Conservation (phyloP, 2,113 vertebrate species). For the Mirza zaza region DNA sequence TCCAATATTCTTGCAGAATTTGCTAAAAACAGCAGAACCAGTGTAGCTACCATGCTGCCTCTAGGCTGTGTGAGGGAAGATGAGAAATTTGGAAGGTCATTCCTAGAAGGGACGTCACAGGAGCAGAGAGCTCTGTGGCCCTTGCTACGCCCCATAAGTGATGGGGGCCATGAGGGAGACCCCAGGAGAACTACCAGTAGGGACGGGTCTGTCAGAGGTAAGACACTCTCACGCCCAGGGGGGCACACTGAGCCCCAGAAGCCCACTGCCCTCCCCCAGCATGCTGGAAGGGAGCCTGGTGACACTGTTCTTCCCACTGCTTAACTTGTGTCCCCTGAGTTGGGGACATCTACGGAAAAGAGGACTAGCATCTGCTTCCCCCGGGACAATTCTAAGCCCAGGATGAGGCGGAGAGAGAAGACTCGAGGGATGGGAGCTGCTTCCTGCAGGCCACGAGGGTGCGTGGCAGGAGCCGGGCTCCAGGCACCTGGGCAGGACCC, state of each 20-base stretch:
- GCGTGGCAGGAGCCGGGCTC: background rate
- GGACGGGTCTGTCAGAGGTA: background rate
- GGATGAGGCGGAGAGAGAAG: background rate
- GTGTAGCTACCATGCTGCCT: background rate
- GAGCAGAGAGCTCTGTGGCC: background rate
- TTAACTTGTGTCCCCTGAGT: background rate
- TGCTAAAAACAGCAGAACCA: background rate
- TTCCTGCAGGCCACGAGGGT: background rate
- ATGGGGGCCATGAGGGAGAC: background rate
- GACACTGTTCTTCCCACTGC: background rate
- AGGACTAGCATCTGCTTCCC: background rate
- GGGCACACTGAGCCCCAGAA: background rate
- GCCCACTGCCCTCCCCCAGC: background rate
- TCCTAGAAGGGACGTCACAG: background rate
- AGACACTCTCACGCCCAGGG: background rate
- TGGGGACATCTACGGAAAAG: background rate
- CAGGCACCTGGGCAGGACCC: background rate
- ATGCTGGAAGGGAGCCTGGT: background rate
- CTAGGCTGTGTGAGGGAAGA: background rate
- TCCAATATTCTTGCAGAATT: background rate
- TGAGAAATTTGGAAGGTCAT: background rate
- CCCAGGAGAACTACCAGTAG: background rate
- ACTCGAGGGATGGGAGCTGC: background rate
- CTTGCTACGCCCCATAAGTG: background rate
- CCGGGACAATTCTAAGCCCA: background rate